Evolutionary conservation across 2,113 vertebrate genomes (phyloP).

Genomic region (Tylochromis polylepis): DNA sequence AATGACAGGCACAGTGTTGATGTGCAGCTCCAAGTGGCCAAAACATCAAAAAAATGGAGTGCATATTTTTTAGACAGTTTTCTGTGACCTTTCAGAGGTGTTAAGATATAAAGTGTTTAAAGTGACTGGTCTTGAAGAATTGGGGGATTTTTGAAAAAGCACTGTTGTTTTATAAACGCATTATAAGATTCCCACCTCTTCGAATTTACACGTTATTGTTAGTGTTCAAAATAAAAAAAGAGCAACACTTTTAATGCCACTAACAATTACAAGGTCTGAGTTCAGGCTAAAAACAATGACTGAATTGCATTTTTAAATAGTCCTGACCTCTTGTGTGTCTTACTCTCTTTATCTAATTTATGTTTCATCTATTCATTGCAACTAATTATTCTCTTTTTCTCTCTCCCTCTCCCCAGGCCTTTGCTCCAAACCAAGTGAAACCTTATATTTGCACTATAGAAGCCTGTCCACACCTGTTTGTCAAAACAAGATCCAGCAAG

Average conservation of each 20-base stretch:
- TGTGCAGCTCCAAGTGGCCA: background rate
- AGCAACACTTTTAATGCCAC: background rate
- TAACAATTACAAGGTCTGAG: background rate
- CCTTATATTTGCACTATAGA: conserved; percentile 77
- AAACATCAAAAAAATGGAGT: background rate
- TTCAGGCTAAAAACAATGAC: background rate
- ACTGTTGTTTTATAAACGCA: background rate
- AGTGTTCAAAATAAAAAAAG: background rate
- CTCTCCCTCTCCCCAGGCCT: conserved; percentile 70
- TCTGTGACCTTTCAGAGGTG: background rate
- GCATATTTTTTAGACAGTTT: background rate
- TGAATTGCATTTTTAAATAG: background rate
- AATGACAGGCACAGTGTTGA: background rate
- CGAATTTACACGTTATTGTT: background rate
- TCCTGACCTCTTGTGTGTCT: background rate
- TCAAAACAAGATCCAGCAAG: conserved; percentile 52
- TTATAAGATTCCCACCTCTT: background rate
- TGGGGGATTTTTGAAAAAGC: background rate
- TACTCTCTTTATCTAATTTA: background rate
- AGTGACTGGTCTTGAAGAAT: background rate
- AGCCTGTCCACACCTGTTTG: conserved; percentile 42
- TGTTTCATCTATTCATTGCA: background rate
- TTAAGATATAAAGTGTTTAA: background rate
- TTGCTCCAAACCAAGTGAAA: conserved; percentile 81
- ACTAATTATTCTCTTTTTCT: background rate